Percentiles rank a stretch among this genome's conserved stretches.
These are phyloP conservation scores for Hyperoodon ampullatus DNA, from an alignment of 2,113 vertebrate species.

Conservation along the genomic window DNA sequence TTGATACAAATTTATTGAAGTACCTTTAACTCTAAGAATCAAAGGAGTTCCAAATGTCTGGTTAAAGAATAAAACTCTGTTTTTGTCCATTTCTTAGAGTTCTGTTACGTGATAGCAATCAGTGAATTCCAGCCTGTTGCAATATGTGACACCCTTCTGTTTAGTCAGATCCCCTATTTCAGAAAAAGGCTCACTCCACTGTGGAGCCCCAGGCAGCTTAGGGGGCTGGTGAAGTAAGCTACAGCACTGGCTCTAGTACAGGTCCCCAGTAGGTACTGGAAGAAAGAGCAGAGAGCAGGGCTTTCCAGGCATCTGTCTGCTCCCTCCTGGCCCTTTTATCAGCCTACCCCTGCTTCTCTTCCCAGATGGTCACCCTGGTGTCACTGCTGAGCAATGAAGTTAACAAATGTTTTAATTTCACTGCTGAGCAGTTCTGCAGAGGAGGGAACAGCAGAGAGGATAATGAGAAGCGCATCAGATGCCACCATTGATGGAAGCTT, in stretches of 20 bases:
- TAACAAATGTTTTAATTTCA: constrained; percentile 83
- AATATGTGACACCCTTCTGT: constrained; percentile 19
- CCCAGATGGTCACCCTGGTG: constrained; percentile 75
- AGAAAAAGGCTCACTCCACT: neutral
- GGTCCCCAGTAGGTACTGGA: constrained; percentile 34
- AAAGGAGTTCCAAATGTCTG: neutral
- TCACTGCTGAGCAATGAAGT: constrained; percentile 75
- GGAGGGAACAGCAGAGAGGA: constrained; percentile 57
- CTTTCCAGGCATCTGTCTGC: constrained; percentile 39
- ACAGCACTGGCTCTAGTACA: neutral
- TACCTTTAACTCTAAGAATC: constrained; percentile 8
- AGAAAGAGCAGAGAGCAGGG: constrained; percentile 21
- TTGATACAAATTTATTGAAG: neutral
- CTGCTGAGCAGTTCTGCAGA: constrained; percentile 75
- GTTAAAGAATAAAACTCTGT: constrained; percentile 30
- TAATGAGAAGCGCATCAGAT: constrained; percentile 69
- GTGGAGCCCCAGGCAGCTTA: neutral
- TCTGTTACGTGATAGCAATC: neutral
- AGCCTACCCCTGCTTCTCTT: constrained; percentile 47
- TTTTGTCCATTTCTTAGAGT: constrained; percentile 22
- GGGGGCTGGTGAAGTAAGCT: neutral
- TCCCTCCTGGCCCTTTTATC: constrained; percentile 32
- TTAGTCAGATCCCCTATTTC: neutral
- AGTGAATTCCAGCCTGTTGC: neutral
- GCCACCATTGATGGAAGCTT: constrained; percentile 25